Evolutionary conservation across 2,113 vertebrate genomes (phyloP).

Genomic region (Campylomormyrus numenius): DNA sequence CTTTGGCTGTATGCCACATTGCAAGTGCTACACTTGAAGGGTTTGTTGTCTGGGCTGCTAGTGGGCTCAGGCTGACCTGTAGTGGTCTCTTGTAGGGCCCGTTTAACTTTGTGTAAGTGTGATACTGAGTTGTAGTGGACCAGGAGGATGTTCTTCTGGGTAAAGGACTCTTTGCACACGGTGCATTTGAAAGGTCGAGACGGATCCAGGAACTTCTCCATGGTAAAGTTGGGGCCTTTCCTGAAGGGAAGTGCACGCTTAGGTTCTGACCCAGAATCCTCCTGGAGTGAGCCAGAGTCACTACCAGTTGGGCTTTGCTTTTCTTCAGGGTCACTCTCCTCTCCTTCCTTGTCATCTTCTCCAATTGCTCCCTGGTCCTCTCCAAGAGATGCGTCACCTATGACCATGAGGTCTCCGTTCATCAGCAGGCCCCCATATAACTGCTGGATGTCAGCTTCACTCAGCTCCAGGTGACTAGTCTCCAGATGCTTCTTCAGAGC

Average conservation of each 20-base stretch:
- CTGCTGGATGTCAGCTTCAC: constrained; percentile 93
- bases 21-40: constrained; percentile 97
- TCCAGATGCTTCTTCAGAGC: constrained; percentile 96
- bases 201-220: constrained; percentile 97
- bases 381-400: constrained; percentile 78
- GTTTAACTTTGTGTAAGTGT: constrained; percentile 93
- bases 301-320: constrained; percentile 95
- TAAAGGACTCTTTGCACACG: constrained; percentile 98
- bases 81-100: constrained; percentile 94
- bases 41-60: constrained; percentile 96
- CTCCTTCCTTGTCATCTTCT: constrained; percentile 90
- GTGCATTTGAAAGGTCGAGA: constrained; percentile 98
- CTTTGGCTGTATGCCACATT: constrained; percentile 98
- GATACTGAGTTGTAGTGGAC: constrained; percentile 99
- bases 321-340: constrained; percentile 91
- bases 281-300: constrained; percentile 84
- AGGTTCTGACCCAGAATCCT: constrained; percentile 92
- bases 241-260: constrained; percentile 93
- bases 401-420: constrained; percentile 88
- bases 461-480: constrained; percentile 91
- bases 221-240: constrained; percentile 96
- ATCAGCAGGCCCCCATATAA: constrained; percentile 89
- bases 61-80: constrained; percentile 89
- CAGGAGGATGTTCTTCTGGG: constrained; percentile 94
- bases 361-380: constrained; percentile 88